These are phyloP conservation scores for Callopanchax toddi DNA, from an alignment of 2,113 vertebrate genomes.

Conservation along the genomic window DNA sequence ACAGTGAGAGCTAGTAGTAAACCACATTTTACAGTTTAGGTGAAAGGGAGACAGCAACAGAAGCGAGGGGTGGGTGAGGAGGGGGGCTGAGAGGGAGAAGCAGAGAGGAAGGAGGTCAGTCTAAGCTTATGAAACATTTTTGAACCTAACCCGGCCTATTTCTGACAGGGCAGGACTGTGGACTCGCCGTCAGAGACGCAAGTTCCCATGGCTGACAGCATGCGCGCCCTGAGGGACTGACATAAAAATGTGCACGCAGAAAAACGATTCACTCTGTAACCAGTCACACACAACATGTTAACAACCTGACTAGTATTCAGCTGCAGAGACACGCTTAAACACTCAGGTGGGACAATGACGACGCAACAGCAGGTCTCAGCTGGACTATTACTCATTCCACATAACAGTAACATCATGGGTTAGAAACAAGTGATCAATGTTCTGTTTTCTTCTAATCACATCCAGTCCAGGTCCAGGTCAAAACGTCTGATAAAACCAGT, in stretches of 20 bases:
- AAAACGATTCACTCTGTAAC: conserved; percentile 22
- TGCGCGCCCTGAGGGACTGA: conserved; percentile 43
- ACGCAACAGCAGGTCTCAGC: not conserved
- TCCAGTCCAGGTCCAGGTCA: too few relatives aligned
- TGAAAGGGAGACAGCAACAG: conserved; percentile 35
- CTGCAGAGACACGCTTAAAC: not conserved
- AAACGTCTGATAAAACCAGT: too few relatives aligned
- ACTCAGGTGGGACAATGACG: not conserved
- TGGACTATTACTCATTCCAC: too few relatives aligned
- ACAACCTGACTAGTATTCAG: conserved; percentile 11
- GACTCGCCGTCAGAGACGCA: conserved; percentile 60
- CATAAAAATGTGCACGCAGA: conserved; percentile 30
- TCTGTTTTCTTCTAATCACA: too few relatives aligned
- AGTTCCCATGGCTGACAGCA: conserved; percentile 55
- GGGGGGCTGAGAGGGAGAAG: conserved; percentile 34
- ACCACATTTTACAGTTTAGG: conserved; percentile 37
- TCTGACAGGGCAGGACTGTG: conserved; percentile 70
- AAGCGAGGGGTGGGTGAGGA: conserved; percentile 13
- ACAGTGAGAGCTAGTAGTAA: conserved; percentile 16
- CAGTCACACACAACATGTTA: not conserved
- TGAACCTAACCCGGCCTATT: conserved; percentile 78
- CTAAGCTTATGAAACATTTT: conserved; percentile 79
- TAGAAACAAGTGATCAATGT: too few relatives aligned
- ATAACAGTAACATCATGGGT: too few relatives aligned
- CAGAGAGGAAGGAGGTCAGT: conserved; percentile 74